Conservation (phyloP, 2,888 invertebrate species). For the Stenodera caucasica region DNA sequence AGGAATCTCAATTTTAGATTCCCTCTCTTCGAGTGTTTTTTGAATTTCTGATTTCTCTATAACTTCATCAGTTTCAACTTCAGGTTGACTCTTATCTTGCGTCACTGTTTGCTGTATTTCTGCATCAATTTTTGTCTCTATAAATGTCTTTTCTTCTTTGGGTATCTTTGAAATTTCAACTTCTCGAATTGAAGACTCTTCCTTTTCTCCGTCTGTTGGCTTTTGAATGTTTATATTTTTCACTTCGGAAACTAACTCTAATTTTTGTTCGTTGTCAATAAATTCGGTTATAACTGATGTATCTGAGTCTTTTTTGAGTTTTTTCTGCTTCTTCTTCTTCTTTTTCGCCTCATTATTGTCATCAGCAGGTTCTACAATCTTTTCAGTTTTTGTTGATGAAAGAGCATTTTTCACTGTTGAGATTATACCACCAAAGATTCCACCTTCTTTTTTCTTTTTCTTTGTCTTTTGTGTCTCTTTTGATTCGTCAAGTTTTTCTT, state of each 20-base stretch:
- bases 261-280: slow-evolving; percentile 4
- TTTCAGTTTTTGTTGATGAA: slow-evolving; percentile 33
- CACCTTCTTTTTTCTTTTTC: slow-evolving; percentile 20
- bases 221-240: too few species aligned
- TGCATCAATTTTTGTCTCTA: too few species aligned
- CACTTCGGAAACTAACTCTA: not conserved
- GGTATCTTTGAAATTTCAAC: not conserved
- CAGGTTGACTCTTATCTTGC: not conserved
- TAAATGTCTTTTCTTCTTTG: not conserved
- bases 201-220: too few species aligned
- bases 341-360: slow-evolving; percentile 22
- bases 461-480: slow-evolving; percentile 17
- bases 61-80: not conserved
- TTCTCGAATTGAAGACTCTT: not conserved
- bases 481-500: slow-evolving; percentile 15
- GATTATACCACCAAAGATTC: slow-evolving; percentile 39
- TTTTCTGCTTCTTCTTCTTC: slow-evolving; percentile 21
- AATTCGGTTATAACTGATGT: not conserved
- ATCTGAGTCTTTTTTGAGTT: slow-evolving; percentile 13
- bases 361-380: slow-evolving; percentile 22
- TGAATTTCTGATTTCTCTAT: not conserved
- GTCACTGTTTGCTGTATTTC: slow-evolving; percentile 2
- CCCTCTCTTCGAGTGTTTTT: not conserved
- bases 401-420: slow-evolving; percentile 43
- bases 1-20: not conserved